These are phyloP conservation scores for Allochrocebus solatus DNA, from an alignment of 2,797 vertebrate genomes.

Conservation along the genomic window DNA sequence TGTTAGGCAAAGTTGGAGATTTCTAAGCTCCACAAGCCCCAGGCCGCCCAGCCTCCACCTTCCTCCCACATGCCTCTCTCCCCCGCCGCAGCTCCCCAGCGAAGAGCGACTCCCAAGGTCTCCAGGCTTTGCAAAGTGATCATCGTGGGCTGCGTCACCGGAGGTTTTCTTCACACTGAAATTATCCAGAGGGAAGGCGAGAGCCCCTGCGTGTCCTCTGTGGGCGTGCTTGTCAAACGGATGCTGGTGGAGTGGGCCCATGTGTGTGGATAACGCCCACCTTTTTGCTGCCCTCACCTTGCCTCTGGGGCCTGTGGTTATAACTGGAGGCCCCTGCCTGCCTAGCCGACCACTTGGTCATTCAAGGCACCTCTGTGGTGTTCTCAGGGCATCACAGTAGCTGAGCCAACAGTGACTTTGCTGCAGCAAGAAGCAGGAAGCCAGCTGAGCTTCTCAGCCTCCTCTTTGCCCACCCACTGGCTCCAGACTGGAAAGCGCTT, in stretches of 20 bases:
- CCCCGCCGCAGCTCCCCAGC: background rate
- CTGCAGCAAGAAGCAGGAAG: rapidly evolving
- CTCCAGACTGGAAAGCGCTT: background rate
- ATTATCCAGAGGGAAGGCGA: background rate
- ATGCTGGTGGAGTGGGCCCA: rapidly evolving
- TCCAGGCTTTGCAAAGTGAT: background rate
- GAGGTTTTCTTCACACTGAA: background rate
- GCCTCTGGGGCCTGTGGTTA: background rate
- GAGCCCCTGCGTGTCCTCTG: background rate
- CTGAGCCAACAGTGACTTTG: background rate
- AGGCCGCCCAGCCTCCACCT: background rate
- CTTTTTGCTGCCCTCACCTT: too few relatives aligned
- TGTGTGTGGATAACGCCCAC: rapidly evolving
- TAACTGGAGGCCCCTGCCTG: background rate
- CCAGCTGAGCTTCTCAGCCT: background rate
- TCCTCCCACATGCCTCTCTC: rapidly evolving
- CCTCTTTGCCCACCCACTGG: rapidly evolving
- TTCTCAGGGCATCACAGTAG: background rate
- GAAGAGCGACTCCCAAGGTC: background rate
- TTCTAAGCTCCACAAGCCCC: background rate
- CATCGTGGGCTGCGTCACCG: rapidly evolving
- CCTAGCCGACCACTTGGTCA: background rate
- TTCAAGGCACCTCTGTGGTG: background rate
- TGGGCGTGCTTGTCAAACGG: rapidly evolving
- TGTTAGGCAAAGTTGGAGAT: background rate